Evolutionary conservation across 2,888 invertebrate species (phyloP).

Genomic region (Meliscaeva auricollis): DNA sequence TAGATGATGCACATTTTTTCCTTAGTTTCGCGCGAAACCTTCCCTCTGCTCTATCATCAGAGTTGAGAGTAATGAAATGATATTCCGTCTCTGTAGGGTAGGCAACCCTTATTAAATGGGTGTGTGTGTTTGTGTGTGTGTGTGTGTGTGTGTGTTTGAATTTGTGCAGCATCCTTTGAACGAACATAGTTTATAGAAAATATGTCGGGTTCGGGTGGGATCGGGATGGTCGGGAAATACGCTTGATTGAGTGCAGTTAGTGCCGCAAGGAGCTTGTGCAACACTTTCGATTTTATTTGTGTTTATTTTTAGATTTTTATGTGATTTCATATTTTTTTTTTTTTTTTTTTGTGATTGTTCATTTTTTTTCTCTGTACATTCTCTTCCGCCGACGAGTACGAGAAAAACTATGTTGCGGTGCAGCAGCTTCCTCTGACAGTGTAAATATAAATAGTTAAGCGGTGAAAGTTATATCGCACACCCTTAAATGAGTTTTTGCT

Average conservation of each 20-base stretch:
- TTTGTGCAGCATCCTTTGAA: constrained; percentile 35
- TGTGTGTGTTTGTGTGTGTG: constrained; percentile 7
- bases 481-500: constrained; percentile 53
- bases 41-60: no score
- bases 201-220: constrained; percentile 1
- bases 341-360: constrained; percentile 16
- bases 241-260: constrained; percentile 70
- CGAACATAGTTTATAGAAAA: neutral
- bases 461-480: constrained; percentile 65
- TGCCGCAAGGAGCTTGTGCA: constrained; percentile 62
- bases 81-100: neutral
- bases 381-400: constrained; percentile 11
- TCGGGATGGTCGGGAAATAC: constrained; percentile 41
- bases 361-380: neutral
- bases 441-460: constrained; percentile 19
- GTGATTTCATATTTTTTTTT: constrained; percentile 42
- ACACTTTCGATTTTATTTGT: constrained; percentile 60
- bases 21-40: neutral
- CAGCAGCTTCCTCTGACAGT: constrained; percentile 2
- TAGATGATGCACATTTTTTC: constrained; percentile 16
- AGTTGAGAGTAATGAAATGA: constrained; percentile 13
- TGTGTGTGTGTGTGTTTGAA: no score
- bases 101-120: constrained; percentile 19
- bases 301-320: constrained; percentile 75
- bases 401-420: constrained; percentile 50